phyloP scores from a whole-genome alignment of 1,140 invertebrate species.

The Caenorhabditis remanei region DNA sequence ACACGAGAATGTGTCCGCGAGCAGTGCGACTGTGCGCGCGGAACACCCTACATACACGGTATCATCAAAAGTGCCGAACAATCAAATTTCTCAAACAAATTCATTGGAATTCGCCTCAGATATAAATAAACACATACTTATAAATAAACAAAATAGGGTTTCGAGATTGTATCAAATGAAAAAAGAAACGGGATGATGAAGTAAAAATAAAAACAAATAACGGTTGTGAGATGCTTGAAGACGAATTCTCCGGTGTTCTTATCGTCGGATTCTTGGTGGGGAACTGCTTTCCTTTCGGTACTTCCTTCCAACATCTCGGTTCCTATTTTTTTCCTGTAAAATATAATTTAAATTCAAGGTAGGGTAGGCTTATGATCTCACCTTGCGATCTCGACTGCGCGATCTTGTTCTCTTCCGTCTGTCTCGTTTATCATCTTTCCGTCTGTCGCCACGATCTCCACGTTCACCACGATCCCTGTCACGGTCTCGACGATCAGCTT shows the following conservation, averaged over 20 bases:
- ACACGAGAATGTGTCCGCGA: slow-evolving; percentile 10
- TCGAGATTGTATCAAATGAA: slow-evolving; percentile 8
- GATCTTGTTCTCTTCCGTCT: slow-evolving; percentile 36
- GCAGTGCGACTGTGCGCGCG: neutral
- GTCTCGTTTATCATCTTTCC: slow-evolving; percentile 34
- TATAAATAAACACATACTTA: neutral
- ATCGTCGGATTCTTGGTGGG: neutral
- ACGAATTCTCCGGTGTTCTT: neutral
- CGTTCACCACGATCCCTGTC: neutral
- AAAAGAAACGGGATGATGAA: neutral
- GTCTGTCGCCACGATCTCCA: neutral
- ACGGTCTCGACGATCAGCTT: neutral
- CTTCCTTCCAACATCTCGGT: slow-evolving; percentile 7
- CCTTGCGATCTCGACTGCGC: slow-evolving; percentile 14
- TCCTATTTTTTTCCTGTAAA: slow-evolving; percentile 46
- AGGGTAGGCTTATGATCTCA: neutral
- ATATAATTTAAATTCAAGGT: neutral
- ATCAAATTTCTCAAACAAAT: slow-evolving; percentile 34
- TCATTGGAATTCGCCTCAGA: slow-evolving; percentile 8
- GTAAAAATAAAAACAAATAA: slow-evolving; percentile 33
- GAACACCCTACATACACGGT: slow-evolving; percentile 15
- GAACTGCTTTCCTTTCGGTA: slow-evolving; percentile 7
- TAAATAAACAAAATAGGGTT: neutral
- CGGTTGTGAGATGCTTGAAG: neutral
- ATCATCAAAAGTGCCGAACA: slow-evolving; percentile 36